Percentiles rank a stretch among this genome's conserved stretches.
These are phyloP conservation scores for Lepus europaeus DNA, from an alignment of 2,113 vertebrate genomes.

Conservation along the genomic window DNA sequence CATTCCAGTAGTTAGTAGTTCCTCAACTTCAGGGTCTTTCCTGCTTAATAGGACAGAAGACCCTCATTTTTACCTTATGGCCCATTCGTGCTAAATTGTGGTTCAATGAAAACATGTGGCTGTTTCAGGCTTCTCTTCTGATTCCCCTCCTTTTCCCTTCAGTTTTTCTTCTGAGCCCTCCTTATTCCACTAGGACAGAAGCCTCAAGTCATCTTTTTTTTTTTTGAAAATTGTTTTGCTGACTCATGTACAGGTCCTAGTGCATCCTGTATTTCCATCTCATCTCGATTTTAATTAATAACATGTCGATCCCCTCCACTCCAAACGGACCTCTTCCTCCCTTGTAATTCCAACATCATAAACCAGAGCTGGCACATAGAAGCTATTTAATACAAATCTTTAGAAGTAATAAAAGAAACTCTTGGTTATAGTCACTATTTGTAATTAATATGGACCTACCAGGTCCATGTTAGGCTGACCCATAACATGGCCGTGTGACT, in stretches of 20 bases:
- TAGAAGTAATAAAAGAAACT: background rate
- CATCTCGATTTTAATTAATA: background rate
- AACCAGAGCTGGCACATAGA: background rate
- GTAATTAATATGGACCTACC: background rate
- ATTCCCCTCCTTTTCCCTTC: background rate
- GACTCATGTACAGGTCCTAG: background rate
- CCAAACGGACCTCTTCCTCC: background rate
- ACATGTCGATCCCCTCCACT: background rate
- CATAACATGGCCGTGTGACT: background rate
- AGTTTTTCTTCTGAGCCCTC: background rate
- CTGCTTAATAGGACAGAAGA: background rate
- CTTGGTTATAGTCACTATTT: background rate
- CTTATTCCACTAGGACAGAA: slow-evolving; percentile 13
- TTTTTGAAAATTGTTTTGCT: background rate
- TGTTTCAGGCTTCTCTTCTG: background rate
- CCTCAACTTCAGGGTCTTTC: background rate
- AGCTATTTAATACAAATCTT: background rate
- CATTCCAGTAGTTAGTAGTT: background rate
- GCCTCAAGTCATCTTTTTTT: background rate
- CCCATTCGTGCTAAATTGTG: background rate
- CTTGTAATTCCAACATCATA: slow-evolving; percentile 5
- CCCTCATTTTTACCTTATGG: background rate
- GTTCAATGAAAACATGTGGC: background rate
- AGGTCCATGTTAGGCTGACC: background rate
- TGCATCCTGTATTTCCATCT: background rate